Percentiles rank a stretch among this genome's conserved stretches.
Conservation (phyloP, 2,888 invertebrate genomes). For the Thera obeliscata region DNA sequence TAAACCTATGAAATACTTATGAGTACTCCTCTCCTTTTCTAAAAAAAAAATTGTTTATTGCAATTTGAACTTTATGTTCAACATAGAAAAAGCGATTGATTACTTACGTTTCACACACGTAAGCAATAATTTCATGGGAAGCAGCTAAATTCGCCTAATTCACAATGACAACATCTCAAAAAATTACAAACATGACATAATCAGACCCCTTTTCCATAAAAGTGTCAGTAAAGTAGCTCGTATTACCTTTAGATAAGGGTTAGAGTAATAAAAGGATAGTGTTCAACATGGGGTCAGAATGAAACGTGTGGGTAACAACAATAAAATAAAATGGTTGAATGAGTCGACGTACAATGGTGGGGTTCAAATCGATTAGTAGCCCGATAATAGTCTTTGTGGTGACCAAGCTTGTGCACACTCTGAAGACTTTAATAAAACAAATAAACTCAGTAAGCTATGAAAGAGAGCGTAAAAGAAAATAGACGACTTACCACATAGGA, state of each 20-base stretch:
- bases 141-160: slow-evolving; percentile 48
- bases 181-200: slow-evolving; percentile 71
- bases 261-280: slow-evolving; percentile 37
- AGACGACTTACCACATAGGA: not conserved
- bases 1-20: too few species aligned
- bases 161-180: slow-evolving; percentile 57
- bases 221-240: slow-evolving; percentile 33
- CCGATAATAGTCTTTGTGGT: slow-evolving; percentile 68
- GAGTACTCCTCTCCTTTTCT: not conserved
- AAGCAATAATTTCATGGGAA: slow-evolving; percentile 56
- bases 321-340: slow-evolving; percentile 80
- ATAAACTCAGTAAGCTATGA: not conserved
- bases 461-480: not conserved
- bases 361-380: slow-evolving; percentile 81
- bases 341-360: slow-evolving; percentile 68
- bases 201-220: slow-evolving; percentile 49
- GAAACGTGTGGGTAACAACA: slow-evolving; percentile 72
- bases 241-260: slow-evolving; percentile 41
- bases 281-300: slow-evolving; percentile 60
- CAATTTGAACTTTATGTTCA: not conserved
- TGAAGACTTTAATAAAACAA: not conserved
- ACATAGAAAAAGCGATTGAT: not conserved
- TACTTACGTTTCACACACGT: slow-evolving; percentile 32
- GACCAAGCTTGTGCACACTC: slow-evolving; percentile 42
- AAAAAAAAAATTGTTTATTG: not conserved